Evolutionary conservation across 1,140 invertebrate genomes (phyloP).

Genomic region (Cyphomyrmex costatus): DNA sequence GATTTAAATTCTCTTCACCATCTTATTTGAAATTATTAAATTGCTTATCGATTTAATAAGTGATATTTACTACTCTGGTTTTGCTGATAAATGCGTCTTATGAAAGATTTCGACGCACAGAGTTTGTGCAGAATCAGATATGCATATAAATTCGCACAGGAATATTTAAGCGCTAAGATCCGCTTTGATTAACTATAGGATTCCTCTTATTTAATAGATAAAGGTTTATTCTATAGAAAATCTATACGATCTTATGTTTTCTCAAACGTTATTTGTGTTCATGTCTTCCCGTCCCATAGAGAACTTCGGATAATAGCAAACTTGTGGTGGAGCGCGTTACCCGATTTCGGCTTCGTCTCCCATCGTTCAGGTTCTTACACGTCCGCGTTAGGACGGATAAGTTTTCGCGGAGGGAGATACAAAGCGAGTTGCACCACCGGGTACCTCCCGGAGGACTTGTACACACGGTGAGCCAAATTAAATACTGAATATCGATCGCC

Average conservation of each 20-base stretch:
- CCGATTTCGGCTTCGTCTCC: conserved; percentile 37
- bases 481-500: conserved; percentile 80
- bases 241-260: not conserved
- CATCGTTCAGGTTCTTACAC: conserved; percentile 42
- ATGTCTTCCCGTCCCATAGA: not conserved
- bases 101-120: too few species aligned
- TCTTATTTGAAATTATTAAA: too few species aligned
- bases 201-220: too few species aligned
- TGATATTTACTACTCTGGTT: too few species aligned
- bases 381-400: not conserved
- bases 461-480: conserved; percentile 74
- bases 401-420: conserved; percentile 19
- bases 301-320: conserved; percentile 37
- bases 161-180: too few species aligned
- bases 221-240: too few species aligned
- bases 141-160: too few species aligned
- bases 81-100: too few species aligned
- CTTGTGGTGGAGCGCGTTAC: not conserved
- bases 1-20: too few species aligned
- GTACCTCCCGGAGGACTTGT: not conserved
- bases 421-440: conserved; percentile 19
- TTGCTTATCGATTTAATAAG: too few species aligned
- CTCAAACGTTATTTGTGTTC: not conserved
- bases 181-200: too few species aligned
- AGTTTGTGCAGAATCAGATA: too few species aligned